Percentiles rank a stretch among this genome's conserved stretches.
Conservation (phyloP, 1,140 invertebrate genomes). For the Pantala flavescens region DNA sequence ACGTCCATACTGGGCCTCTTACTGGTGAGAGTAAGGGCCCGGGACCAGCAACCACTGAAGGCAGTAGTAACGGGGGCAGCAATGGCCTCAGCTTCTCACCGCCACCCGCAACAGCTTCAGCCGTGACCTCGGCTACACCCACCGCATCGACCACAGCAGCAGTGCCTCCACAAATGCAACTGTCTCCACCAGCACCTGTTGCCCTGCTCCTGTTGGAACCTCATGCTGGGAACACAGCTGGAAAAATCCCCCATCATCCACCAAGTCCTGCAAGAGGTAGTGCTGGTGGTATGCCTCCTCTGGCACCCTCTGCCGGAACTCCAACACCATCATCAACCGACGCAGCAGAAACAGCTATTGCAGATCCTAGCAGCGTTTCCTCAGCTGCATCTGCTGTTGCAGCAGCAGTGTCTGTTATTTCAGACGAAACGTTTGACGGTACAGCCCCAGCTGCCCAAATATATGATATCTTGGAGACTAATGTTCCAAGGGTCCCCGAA, state of each 20-base stretch:
- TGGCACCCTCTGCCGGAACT: constrained; percentile 28
- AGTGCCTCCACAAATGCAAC: constrained; percentile 8
- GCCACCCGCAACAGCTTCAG: constrained; percentile 36
- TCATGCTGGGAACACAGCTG: constrained; percentile 6
- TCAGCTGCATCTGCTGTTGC: background rate
- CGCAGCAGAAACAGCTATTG: constrained; percentile 21
- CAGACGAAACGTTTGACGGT: background rate
- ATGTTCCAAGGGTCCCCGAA: background rate
- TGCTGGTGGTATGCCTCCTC: constrained; percentile 24
- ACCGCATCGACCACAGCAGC: constrained; percentile 21
- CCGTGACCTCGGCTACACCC: constrained; percentile 32
- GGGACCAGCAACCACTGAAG: constrained; percentile 48
- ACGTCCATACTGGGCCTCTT: constrained; percentile 92
- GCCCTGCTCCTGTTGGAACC: background rate
- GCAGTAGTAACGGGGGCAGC: constrained; percentile 32
- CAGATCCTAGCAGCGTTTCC: background rate
- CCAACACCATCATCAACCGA: constrained; percentile 30
- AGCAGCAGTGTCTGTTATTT: background rate
- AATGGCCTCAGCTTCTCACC: constrained; percentile 29
- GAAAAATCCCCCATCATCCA: constrained; percentile 16
- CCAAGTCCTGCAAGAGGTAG: constrained; percentile 24
- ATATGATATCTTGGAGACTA: background rate
- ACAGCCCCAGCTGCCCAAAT: background rate
- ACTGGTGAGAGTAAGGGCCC: constrained; percentile 72
- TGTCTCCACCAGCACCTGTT: background rate